Conservation (phyloP, 2,113 vertebrate genomes). For the Agelaius phoeniceus region DNA sequence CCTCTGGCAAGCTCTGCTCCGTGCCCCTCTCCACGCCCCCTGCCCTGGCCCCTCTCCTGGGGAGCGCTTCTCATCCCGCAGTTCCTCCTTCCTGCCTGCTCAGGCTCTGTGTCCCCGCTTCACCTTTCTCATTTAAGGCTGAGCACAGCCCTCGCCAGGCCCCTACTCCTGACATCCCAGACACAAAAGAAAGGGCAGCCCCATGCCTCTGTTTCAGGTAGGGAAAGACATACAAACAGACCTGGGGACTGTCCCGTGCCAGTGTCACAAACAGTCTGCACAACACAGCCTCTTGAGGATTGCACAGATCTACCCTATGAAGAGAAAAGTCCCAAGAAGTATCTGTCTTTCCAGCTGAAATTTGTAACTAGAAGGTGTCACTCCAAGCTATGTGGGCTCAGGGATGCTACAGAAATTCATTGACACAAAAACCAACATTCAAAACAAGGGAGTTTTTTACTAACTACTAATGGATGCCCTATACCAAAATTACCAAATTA, state of each 20-base stretch:
- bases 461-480: neutral
- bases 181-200: neutral
- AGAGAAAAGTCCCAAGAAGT: neutral
- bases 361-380: neutral
- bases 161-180: neutral
- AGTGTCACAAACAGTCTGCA: neutral
- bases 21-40: neutral
- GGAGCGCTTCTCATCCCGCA: neutral
- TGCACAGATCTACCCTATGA: neutral
- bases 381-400: rapidly evolving
- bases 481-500: neutral
- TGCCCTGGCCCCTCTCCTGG: neutral
- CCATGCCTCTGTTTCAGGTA: neutral
- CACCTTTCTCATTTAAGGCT: neutral
- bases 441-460: neutral
- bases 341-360: neutral
- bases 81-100: neutral
- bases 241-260: neutral
- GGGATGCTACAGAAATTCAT: neutral
- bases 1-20: neutral
- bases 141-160: neutral
- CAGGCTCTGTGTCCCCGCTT: neutral
- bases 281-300: neutral
- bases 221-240: rapidly evolving
- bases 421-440: neutral